These are phyloP conservation scores for Montipora cactus DNA, from an alignment of 64 coral and sea anemone species.

Conservation along the genomic window DNA sequence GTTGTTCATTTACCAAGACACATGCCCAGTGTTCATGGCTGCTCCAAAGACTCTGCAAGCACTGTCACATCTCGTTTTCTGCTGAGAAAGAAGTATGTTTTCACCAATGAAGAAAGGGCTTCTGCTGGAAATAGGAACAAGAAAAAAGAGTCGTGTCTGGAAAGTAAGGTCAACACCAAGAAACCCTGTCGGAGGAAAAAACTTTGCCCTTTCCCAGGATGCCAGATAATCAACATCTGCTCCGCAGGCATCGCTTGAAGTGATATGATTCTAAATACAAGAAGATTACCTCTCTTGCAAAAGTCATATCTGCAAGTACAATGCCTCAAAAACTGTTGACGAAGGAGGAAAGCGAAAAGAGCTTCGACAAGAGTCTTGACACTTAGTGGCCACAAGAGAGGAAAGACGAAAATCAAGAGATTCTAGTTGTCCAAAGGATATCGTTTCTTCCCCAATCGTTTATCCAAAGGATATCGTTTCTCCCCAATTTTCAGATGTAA, in stretches of 20 bases:
- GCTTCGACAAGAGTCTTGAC: background rate
- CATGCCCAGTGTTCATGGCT: slow-evolving; percentile 56
- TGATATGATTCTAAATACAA: background rate
- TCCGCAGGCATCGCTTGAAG: background rate
- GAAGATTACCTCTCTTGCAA: background rate
- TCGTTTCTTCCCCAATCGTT: no score
- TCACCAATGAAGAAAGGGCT: no score
- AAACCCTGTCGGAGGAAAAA: background rate
- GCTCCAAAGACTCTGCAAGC: slow-evolving; percentile 37
- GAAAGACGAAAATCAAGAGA: background rate
- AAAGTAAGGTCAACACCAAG: background rate
- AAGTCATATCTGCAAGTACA: background rate
- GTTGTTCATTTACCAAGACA: slow-evolving; percentile 71
- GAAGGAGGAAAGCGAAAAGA: slow-evolving; percentile 16
- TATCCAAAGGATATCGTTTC: background rate
- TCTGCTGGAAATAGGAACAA: no score
- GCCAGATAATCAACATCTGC: background rate
- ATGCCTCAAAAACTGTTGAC: background rate
- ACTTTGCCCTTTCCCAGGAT: background rate
- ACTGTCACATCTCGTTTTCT: slow-evolving; percentile 1
- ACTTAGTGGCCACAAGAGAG: background rate
- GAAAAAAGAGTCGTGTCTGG: no score
- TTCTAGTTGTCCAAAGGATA: background rate
- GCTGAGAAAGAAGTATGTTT: background rate
- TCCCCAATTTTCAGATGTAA: background rate